phyloP scores from a whole-genome alignment of 2,888 invertebrate genomes.

The Strigamia maritima region DNA sequence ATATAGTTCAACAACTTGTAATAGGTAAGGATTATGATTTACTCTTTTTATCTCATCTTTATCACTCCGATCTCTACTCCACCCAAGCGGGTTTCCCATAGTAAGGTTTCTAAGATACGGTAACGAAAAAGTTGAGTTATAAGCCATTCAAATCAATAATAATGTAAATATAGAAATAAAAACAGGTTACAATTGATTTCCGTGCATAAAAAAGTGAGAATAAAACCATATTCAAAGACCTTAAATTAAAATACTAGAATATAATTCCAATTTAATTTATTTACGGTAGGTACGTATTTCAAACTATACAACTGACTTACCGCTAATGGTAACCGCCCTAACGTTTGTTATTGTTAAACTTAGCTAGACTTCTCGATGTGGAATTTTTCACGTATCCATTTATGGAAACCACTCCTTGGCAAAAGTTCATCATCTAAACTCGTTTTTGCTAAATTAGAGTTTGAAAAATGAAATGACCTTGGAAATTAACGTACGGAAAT shows the following conservation, averaged over 20 bases:
- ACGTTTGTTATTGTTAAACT: too few species aligned
- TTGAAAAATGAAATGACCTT: not conserved
- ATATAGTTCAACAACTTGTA: not conserved
- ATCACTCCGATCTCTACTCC: not conserved
- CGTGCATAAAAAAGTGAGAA: not conserved
- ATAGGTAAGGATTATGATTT: not conserved
- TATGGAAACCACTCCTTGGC: constrained; percentile 26
- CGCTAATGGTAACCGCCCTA: too few species aligned
- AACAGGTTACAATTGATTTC: not conserved
- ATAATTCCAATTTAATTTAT: too few species aligned
- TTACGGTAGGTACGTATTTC: too few species aligned
- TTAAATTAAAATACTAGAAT: not conserved
- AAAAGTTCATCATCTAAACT: constrained; percentile 18
- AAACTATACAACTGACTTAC: too few species aligned
- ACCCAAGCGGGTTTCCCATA: not conserved
- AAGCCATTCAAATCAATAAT: not conserved
- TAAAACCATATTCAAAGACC: not conserved
- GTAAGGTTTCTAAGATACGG: not conserved
- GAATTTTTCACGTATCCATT: constrained; percentile 17
- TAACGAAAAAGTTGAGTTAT: not conserved
- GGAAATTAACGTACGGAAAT: constrained; percentile 2
- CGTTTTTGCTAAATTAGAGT: not conserved
- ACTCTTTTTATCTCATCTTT: not conserved
- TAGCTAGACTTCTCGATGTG: not conserved
- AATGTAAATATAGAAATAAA: constrained; percentile 4